Conservation (phyloP, 2,113 vertebrate species). For the Rhegmatorhina hoffmannsi region DNA sequence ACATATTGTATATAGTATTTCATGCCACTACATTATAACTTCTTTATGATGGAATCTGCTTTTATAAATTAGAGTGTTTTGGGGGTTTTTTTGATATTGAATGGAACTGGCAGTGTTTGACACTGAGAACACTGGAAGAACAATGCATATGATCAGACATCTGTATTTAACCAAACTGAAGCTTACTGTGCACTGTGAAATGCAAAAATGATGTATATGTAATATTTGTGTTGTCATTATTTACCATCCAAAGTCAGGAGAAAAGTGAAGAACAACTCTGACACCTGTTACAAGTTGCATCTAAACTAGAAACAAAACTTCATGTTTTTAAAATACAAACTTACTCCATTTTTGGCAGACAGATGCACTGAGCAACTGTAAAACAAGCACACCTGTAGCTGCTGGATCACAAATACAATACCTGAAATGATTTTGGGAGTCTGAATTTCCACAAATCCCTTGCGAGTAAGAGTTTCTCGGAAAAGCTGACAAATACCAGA, state of each 20-base stretch:
- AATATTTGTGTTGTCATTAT: neutral
- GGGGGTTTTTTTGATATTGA: neutral
- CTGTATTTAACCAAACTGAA: neutral
- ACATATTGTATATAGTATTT: neutral
- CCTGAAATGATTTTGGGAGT: slow-evolving; percentile 99
- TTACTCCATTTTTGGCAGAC: neutral
- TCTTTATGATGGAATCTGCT: neutral
- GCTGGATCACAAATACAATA: slow-evolving; percentile 62
- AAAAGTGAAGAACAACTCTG: neutral
- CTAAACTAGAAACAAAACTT: neutral
- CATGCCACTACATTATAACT: neutral
- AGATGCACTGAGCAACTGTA: neutral
- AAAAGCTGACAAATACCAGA: slow-evolving; percentile 95
- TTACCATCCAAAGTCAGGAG: neutral
- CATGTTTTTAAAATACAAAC: neutral
- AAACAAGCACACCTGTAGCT: neutral
- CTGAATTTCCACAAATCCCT: slow-evolving; percentile 97
- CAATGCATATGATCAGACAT: neutral
- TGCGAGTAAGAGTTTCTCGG: slow-evolving; percentile 90
- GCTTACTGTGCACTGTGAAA: neutral
- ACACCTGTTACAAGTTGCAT: neutral
- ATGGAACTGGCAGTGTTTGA: neutral
- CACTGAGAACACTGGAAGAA: neutral
- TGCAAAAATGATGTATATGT: neutral
- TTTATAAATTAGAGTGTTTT: neutral